Conservation (phyloP, 2,113 vertebrate genomes). For the Microcebus ravelobensis region DNA sequence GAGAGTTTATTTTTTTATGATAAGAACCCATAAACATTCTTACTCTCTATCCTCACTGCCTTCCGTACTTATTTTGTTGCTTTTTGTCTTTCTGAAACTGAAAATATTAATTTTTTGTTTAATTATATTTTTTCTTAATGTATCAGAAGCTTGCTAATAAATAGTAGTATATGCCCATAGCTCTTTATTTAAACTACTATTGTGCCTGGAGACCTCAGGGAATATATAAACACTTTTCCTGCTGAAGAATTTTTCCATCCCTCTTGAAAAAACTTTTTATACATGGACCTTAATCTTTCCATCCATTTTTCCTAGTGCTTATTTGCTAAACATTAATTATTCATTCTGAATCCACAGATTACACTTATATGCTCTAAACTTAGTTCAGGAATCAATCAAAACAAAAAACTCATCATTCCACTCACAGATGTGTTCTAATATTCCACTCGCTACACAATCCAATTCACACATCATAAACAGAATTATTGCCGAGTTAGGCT, state of each 20-base stretch:
- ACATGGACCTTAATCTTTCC: background rate
- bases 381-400: background rate
- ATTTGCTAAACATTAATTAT: conserved; percentile 26
- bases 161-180: background rate
- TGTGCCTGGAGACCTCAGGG: background rate
- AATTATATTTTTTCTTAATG: conserved; percentile 7
- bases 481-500: background rate
- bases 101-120: background rate
- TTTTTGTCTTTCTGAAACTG: background rate
- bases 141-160: background rate
- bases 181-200: background rate
- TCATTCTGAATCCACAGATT: background rate
- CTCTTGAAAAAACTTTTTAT: background rate
- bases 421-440: background rate
- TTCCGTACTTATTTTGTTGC: background rate
- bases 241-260: background rate
- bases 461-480: background rate
- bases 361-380: background rate
- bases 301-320: background rate
- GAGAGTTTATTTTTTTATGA: background rate
- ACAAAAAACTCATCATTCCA: conserved; percentile 2
- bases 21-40: background rate
- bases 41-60: background rate
- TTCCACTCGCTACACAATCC: background rate
- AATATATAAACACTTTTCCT: background rate